Percentiles rank a stretch among this genome's conserved stretches.
Evolutionary conservation across 53 echinoderm and acorn worm species (phyloP).

Genomic region (Echinarachnius parma): DNA sequence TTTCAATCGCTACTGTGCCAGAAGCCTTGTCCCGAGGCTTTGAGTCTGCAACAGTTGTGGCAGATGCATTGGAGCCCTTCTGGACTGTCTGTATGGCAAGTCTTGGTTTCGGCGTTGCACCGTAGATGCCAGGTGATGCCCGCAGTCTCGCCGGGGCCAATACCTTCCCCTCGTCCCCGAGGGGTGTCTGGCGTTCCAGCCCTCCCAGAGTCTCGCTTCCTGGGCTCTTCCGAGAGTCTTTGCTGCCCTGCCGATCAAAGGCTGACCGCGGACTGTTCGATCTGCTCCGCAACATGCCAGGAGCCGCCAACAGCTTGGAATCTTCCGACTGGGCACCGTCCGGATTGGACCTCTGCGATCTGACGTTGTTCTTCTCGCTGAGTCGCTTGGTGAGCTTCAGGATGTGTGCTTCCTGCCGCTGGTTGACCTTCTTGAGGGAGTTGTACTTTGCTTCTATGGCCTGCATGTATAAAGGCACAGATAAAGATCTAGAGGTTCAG

Average conservation of each 20-base stretch:
- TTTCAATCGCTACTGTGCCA: no score
- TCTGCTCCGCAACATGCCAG: slow-evolving; percentile 28
- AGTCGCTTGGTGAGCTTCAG: slow-evolving; percentile 66
- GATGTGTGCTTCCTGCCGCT: slow-evolving; percentile 72
- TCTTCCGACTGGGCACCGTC: slow-evolving; percentile 28
- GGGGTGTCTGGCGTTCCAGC: background rate
- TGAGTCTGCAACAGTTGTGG: background rate
- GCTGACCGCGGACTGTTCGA: slow-evolving; percentile 26
- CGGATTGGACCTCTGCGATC: background rate
- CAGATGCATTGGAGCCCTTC: slow-evolving; percentile 1
- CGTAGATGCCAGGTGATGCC: background rate
- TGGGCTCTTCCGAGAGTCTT: background rate
- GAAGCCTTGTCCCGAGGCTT: background rate
- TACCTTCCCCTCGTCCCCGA: slow-evolving; percentile 16
- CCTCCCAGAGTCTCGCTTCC: slow-evolving; percentile 18
- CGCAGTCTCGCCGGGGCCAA: background rate
- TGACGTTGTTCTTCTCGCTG: slow-evolving; percentile 42
- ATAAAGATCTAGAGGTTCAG: background rate
- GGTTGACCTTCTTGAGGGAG: slow-evolving; percentile 78
- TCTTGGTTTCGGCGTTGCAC: background rate
- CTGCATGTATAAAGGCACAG: slow-evolving; percentile 45
- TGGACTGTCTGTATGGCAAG: background rate
- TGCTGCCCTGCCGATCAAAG: slow-evolving; percentile 8
- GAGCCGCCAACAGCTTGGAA: background rate
- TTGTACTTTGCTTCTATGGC: slow-evolving; percentile 86